Evolutionary conservation across 2,797 vertebrate genomes (phyloP), one percentile per base, ranked within the genome.

Genomic region (Eremophila alpestris): DNA sequence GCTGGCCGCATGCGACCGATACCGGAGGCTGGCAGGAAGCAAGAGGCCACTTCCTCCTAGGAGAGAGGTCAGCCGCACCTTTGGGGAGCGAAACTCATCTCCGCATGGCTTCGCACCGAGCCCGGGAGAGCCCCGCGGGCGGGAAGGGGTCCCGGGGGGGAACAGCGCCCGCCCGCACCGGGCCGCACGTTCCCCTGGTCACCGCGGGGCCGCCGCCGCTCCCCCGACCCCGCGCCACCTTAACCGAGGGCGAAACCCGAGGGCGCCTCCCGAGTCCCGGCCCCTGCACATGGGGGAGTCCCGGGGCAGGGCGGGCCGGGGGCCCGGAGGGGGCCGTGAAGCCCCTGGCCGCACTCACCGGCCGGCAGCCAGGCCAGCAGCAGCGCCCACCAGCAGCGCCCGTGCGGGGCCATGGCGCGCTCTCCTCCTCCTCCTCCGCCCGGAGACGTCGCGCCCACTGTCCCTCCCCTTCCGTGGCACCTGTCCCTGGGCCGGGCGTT

Each of bases 361-460:
- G 93, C 74, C 41, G 97, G 97, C 89, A 98, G 91, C 91, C 97
- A 97, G 90, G 81, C 91, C 92, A 97, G 80, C 55, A 96, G 78
- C 34, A 97, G 95, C 83, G 94, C 69, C 60, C 77, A 80, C 27
- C 58, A 3, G 41, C 67, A 83, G 60, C 21, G 6, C 55, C 87
- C 43, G 45, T 22, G 18, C 52, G 55, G 54, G 54, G 46, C 38
- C 97, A 97, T 97, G 93, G 83, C 80, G 90, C 38, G 52, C 70
- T 59, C 81, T 85, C 63, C 77, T 51, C 62, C 26, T 16, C 62
- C 65, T 49, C 29, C 77, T 60, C 58, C 46, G 73, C 27, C 73
- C 23, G 48, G 52, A 83, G 32, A 49, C 27, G 91, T 83, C 78
- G 49, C 68, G 51, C 94, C 89, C 83, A 59, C 77, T 38, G 81